Percentiles rank a stretch among this genome's conserved stretches.
phyloP scores from a whole-genome alignment of 2,113 vertebrate genomes.

The Talpa occidentalis region DNA sequence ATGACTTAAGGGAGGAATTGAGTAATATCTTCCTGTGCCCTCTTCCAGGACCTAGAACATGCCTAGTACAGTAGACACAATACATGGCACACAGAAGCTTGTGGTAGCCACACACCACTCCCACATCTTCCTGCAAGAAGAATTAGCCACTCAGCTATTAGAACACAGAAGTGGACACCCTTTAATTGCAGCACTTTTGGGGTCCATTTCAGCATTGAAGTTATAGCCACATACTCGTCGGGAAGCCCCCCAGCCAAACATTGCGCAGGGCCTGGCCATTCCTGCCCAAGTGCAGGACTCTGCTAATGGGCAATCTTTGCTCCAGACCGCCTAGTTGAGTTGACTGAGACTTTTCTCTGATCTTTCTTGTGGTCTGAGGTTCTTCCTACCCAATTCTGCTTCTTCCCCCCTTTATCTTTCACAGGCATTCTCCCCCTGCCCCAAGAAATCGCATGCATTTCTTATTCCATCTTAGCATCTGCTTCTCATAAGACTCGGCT shows the following conservation, averaged over 20 bases:
- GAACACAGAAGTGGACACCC: background rate
- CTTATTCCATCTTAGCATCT: background rate
- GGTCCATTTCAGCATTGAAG: background rate
- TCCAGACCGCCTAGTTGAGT: background rate
- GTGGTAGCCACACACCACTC: rapidly evolving
- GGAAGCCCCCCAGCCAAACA: background rate
- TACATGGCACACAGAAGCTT: background rate
- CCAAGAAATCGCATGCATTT: background rate
- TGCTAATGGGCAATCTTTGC: rapidly evolving
- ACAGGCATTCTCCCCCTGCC: rapidly evolving
- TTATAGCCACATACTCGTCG: background rate
- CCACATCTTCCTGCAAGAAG: background rate
- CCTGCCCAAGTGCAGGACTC: too few relatives aligned
- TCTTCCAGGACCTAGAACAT: background rate
- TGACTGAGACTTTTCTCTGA: background rate
- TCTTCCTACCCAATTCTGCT: background rate
- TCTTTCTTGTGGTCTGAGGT: background rate
- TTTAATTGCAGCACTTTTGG: background rate
- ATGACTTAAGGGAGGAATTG: background rate
- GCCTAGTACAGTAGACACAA: background rate
- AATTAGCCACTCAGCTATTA: background rate
- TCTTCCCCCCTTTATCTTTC: background rate
- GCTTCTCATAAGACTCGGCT: background rate
- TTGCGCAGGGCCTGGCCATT: background rate
- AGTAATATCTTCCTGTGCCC: background rate